Evolutionary conservation across 2,888 invertebrate species (phyloP), one percentile per base, ranked within the genome.

Genomic region (Thymelicus sylvestris): DNA sequence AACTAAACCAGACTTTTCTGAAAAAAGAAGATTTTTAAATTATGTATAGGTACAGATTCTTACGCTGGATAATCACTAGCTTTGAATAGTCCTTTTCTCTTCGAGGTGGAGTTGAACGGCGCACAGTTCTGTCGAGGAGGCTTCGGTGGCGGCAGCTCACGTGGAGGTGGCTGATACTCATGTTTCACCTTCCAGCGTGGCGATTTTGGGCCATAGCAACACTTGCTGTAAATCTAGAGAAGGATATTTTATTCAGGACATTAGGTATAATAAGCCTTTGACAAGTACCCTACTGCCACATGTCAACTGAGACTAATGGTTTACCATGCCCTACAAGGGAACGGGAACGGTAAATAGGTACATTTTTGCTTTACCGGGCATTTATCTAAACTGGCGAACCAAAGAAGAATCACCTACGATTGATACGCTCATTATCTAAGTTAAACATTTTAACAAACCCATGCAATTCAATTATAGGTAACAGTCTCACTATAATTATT

Each of bases 111-210:
- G 75, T 94, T 94, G 75, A 94, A 94, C 0, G 93, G 86, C 7
- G 93, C 93, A 64, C 90, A 91, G 75, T 90, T 90, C 71, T 87
- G 83, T 19, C 78, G 78, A 0, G 80, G 52, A 1, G 80, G 81
- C 63, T 77, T 74, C 41, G 75, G 73, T 0, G 79, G 80, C 0
- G 82, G 78, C 0, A 78, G 80, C 44, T 85, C 85, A 10, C 80
- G 81, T 0, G 83, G 86, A 0, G 93, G 93, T 0, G 94, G 92
- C 73, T 94, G 94, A 73, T 92, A 91, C 70, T 88, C 90, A 47
- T 90, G 92, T 71, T 83, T 89, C 1, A 78, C 74, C 52, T 80
- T 71, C 86, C 89, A 94, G 6, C 94, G 87, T 7, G 91, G 80
- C n/a, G 86, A 80, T 76, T 80, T 88, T 2, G 89, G 70, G 3